These are phyloP conservation scores for Tetanocera ferruginea DNA, from an alignment of 2,888 invertebrate species.

Conservation along the genomic window DNA sequence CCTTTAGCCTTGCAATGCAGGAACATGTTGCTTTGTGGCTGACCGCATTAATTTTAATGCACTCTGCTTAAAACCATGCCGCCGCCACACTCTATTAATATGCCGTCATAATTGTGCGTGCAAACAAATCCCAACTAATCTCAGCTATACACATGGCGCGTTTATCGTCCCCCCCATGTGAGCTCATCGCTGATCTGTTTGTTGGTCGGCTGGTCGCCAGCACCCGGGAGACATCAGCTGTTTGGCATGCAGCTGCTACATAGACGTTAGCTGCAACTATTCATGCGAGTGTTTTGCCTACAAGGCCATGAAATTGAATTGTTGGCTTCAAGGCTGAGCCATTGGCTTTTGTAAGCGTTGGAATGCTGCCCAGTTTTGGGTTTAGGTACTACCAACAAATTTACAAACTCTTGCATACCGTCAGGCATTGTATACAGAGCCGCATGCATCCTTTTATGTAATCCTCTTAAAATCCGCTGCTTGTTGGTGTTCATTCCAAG, in stretches of 20 bases:
- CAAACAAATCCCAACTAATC: background rate
- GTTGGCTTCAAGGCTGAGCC: constrained; percentile 46
- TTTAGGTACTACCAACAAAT: background rate
- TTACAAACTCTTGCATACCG: background rate
- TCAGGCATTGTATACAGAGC: background rate
- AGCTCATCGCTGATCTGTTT: background rate
- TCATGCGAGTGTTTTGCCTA: constrained; percentile 48
- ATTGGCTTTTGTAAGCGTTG: constrained; percentile 14
- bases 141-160: background rate
- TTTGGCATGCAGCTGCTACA: background rate
- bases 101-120: constrained; percentile 41
- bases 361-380: constrained; percentile 24
- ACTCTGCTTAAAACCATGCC: constrained; percentile 39
- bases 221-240: background rate
- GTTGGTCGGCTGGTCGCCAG: background rate
- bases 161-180: background rate
- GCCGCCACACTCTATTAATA: constrained; percentile 58
- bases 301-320: constrained; percentile 65
- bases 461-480: constrained; percentile 32
- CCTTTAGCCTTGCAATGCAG: no score
- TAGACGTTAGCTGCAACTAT: background rate
- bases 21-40: background rate
- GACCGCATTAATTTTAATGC: constrained; percentile 23
- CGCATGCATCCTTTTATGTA: constrained; percentile 4
- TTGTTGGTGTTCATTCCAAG: background rate